These are phyloP conservation scores for Danio tinwini DNA, from an alignment of 2,797 vertebrate species.

Conservation along the genomic window DNA sequence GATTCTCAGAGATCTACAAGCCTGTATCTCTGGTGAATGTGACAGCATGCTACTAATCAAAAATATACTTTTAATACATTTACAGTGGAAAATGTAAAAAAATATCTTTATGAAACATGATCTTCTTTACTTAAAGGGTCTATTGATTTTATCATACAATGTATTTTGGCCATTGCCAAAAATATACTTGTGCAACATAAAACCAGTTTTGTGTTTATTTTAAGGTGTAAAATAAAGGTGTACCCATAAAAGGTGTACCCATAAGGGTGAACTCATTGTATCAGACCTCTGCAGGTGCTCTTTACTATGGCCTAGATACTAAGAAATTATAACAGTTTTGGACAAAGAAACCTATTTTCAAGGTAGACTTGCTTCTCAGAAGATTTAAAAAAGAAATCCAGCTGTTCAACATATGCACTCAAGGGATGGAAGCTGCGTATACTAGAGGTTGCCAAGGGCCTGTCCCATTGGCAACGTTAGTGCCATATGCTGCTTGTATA, in stretches of 20 bases:
- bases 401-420: slow-evolving; percentile 21
- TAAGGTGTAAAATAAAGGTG: slow-evolving; percentile 13
- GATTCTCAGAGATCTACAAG: too few species aligned
- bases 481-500: slow-evolving; percentile 16
- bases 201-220: too few species aligned
- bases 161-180: too few species aligned
- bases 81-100: too few species aligned
- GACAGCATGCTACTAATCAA: too few species aligned
- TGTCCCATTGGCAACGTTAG: background rate
- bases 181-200: too few species aligned
- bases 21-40: too few species aligned
- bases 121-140: too few species aligned
- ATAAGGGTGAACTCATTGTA: too few species aligned
- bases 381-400: slow-evolving; percentile 18
- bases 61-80: too few species aligned
- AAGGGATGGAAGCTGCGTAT: background rate
- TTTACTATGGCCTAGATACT: background rate
- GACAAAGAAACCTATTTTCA: slow-evolving; percentile 7
- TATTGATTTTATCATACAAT: too few species aligned
- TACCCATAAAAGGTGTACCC: background rate
- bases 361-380: slow-evolving; percentile 13
- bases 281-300: background rate
- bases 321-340: background rate
- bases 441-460: slow-evolving; percentile 15
- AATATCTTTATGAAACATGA: too few species aligned